Evolutionary conservation across 2,888 invertebrate genomes (phyloP), one percentile per base, ranked within the genome.

Genomic region (Salticus scenicus): DNA sequence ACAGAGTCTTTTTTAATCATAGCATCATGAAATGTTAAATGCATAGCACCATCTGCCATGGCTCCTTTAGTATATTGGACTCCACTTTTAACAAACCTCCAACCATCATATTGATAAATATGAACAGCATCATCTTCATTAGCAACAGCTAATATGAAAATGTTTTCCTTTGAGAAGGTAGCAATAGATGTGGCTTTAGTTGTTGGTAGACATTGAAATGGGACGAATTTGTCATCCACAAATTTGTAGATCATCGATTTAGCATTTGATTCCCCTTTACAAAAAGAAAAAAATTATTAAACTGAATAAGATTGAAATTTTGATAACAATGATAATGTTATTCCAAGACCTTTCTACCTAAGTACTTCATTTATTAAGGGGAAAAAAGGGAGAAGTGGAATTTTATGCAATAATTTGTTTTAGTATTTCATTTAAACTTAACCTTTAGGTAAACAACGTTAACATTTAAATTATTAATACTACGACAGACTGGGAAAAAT

Each of bases 21-120:
- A 4, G 66, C 14, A 27, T 8, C 66, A n/a, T 81, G 66, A 31
- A 87, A 85, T 12, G 51, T 17, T 17, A 88, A 31, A 7, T 83
- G 73, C 7, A n/a, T 69, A 10, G 77, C 82, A 20, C 88, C 88
- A 69, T 47, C 27, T 27, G 75, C 64, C 87, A 88, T 79, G 12
- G 77, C 24, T 27, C 73, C 69, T 51, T 71, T 66, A 17, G 87
- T 79, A 24, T 67, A 87, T 69, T 88, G 88, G 28, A 87, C 66
- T 28, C 24, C 31, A 47, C 87, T 80, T 20, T 37, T 31, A 0
- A 88, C 87, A 63, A 88, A 88, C n/a, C 66, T 47, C 88, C 88
- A 88, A 10, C 88, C 88, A 63, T 88, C 86, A 30, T 88, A 88
- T 31, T 88, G 88, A 64, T 87, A 88, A 1, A 88, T 27, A 47